Evolutionary conservation across 2,888 invertebrate genomes (phyloP).

Genomic region (Clusia tigrina): DNA sequence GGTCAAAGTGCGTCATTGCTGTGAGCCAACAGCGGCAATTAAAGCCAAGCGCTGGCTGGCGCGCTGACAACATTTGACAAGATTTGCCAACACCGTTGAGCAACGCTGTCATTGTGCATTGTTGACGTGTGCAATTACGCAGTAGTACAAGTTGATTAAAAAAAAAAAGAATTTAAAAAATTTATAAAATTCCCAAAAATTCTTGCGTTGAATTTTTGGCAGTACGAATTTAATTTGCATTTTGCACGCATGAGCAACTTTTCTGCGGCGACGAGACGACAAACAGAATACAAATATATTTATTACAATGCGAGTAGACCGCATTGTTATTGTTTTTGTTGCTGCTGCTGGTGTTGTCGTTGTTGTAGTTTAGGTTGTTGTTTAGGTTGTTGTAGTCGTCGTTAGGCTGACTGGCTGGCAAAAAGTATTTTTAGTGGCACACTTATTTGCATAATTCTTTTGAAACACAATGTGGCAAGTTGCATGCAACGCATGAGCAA

Average conservation of each 20-base stretch:
- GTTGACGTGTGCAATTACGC: not conserved
- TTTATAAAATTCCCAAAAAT: not conserved
- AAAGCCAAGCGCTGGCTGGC: no score
- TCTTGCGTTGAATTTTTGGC: constrained; percentile 17
- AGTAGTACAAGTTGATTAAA: not conserved
- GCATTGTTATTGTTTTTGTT: not conserved
- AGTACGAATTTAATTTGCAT: constrained; percentile 23
- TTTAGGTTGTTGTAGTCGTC: not conserved
- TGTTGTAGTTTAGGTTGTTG: not conserved
- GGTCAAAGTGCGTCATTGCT: no score
- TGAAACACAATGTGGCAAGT: constrained; percentile 40
- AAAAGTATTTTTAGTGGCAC: not conserved
- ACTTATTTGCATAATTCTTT: constrained; percentile 8
- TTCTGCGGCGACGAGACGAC: not conserved
- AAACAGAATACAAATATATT: not conserved
- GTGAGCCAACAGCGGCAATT: no score
- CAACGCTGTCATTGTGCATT: no score
- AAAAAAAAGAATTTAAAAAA: no score
- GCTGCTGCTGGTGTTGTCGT: not conserved
- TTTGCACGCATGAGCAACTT: constrained; percentile 22
- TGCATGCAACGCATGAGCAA: constrained; percentile 49
- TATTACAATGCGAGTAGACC: no score
- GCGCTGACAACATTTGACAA: no score
- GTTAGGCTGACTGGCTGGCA: no score
- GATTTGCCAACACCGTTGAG: not conserved